phyloP scores from a whole-genome alignment of 2,797 vertebrate species.

The Sphenopsis melanotis region DNA sequence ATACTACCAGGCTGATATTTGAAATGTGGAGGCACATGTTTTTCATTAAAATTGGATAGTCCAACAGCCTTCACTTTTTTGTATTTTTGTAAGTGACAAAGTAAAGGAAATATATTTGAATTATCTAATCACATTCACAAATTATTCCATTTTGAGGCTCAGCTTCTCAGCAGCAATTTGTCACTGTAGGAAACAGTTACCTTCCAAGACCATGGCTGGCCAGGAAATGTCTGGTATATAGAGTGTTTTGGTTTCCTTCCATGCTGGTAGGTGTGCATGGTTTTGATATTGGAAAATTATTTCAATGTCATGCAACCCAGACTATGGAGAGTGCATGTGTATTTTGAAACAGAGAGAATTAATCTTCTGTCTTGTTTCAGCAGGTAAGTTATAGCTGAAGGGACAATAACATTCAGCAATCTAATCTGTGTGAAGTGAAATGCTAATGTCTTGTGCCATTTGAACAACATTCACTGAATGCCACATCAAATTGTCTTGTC shows the following conservation, averaged over 20 bases:
- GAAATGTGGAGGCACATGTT: neutral
- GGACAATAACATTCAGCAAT: neutral
- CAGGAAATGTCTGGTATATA: neutral
- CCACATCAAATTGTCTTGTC: constrained; percentile 7
- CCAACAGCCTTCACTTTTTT: neutral
- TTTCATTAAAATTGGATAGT: neutral
- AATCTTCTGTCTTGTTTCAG: neutral
- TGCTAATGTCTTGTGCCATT: neutral
- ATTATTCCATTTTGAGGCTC: neutral
- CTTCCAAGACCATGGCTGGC: neutral
- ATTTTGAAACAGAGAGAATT: neutral
- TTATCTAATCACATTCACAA: neutral
- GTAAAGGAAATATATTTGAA: neutral
- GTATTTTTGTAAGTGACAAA: neutral
- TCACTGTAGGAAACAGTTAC: neutral
- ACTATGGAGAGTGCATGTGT: neutral
- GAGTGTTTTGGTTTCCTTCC: neutral
- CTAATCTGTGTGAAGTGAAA: constrained; percentile 2
- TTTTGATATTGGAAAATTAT: neutral
- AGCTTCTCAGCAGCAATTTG: neutral
- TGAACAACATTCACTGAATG: neutral
- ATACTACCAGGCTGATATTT: neutral
- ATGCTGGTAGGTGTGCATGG: neutral
- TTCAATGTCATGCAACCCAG: neutral
- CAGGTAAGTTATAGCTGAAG: constrained; percentile 39